These are phyloP conservation scores for Molanna angustata DNA, from an alignment of 2,888 invertebrate species.

Conservation along the genomic window DNA sequence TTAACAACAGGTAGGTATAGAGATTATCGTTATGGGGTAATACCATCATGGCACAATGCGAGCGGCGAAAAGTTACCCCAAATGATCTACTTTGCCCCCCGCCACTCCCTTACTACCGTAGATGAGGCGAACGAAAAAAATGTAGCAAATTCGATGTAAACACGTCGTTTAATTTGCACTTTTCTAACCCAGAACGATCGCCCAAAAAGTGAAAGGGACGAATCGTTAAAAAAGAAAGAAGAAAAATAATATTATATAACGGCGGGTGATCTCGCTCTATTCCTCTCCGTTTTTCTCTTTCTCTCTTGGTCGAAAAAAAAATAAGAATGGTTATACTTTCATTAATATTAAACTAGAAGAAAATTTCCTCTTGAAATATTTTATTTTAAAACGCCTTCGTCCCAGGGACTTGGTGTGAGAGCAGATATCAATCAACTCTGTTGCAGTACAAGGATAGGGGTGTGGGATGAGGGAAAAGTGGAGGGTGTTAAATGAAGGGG, in stretches of 20 bases:
- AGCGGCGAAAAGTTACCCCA: constrained; percentile 25
- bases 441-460: constrained; percentile 18
- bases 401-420: constrained; percentile 9
- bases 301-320: no score
- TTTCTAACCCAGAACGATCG: constrained; percentile 27
- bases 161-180: constrained; percentile 34
- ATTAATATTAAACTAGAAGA: constrained; percentile 32
- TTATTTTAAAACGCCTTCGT: constrained; percentile 10
- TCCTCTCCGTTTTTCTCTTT: no score
- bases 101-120: constrained; percentile 5
- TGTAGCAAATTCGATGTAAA: constrained; percentile 32
- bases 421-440: constrained; percentile 30
- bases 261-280: no score
- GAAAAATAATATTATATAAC: constrained; percentile 5
- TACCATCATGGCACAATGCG: constrained; percentile 24
- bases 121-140: constrained; percentile 19
- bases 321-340: constrained; percentile 25
- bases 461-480: constrained; percentile 13
- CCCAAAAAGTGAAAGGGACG: constrained; percentile 22
- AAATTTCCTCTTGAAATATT: constrained; percentile 17
- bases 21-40: not conserved
- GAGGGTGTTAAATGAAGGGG: no score
- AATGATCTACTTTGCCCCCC: constrained; percentile 21
- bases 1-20: constrained; percentile 11
- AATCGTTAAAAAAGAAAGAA: constrained; percentile 16